Evolutionary conservation across 2,113 vertebrate species (phyloP).

Genomic region (Alligator sinensis): DNA sequence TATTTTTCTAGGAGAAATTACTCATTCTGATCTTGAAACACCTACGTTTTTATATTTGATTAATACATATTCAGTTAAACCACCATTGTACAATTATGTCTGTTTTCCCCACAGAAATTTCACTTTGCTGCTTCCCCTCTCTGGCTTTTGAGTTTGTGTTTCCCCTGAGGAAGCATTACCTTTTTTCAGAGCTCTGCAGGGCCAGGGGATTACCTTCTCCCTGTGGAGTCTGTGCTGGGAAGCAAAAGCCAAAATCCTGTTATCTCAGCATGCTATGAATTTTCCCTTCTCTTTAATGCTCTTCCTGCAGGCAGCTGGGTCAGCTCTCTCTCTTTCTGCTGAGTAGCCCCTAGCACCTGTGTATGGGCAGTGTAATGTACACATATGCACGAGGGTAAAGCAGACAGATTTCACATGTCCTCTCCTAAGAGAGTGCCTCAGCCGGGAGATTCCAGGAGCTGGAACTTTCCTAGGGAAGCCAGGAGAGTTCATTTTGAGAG

Average conservation of each 20-base stretch:
- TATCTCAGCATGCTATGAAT: accelerated
- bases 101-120: neutral
- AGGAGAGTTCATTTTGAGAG: neutral
- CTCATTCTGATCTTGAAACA: neutral
- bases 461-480: neutral
- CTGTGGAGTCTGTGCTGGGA: neutral
- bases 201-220: neutral
- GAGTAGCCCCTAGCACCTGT: neutral
- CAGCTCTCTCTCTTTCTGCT: neutral
- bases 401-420: neutral
- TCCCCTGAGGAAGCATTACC: neutral
- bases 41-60: neutral
- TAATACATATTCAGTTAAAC: neutral
- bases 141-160: neutral
- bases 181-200: neutral
- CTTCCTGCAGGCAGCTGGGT: accelerated
- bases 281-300: neutral
- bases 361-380: neutral
- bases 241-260: neutral
- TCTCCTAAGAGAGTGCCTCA: neutral
- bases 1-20: neutral
- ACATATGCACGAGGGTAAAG: neutral
- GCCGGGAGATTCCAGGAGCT: neutral
- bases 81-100: too few relatives aligned
- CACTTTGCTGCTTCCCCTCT: too few relatives aligned